phyloP scores from a whole-genome alignment of 2,797 vertebrate genomes.

The Ptychobarbus kaznakovi region DNA sequence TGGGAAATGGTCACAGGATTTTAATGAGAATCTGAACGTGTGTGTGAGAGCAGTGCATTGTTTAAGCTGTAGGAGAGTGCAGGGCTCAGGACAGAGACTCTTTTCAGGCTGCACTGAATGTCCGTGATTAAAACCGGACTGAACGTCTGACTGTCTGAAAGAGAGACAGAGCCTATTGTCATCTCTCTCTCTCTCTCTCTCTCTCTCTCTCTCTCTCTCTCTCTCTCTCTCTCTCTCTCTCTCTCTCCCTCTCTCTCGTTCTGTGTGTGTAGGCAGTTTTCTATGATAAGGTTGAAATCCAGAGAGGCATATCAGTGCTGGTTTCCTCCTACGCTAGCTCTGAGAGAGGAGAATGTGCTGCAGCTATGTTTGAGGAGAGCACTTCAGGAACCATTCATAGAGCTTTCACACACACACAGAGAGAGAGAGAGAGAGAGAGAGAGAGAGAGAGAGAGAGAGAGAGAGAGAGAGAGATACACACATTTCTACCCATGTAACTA shows the following conservation, averaged over 20 bases:
- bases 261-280: constrained; percentile 51
- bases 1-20: constrained; percentile 52
- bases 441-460: neutral
- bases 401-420: constrained; percentile 30
- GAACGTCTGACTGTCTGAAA: constrained; percentile 55
- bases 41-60: constrained; percentile 44
- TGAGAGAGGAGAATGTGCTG: constrained; percentile 46
- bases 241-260: neutral
- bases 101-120: constrained; percentile 59
- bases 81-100: constrained; percentile 54
- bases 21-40: constrained; percentile 48
- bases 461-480: neutral
- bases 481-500: constrained; percentile 15
- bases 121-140: constrained; percentile 58
- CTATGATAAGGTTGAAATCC: constrained; percentile 53
- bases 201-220: neutral
- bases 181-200: constrained; percentile 14
- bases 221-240: constrained; percentile 14
- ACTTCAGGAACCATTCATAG: constrained; percentile 51
- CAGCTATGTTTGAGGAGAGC: constrained; percentile 51
- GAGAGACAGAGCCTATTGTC: constrained; percentile 51
- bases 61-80: constrained; percentile 49
- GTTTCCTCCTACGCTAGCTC: constrained; percentile 49
- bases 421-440: no score
- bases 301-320: constrained; percentile 47